Evolutionary conservation across 2,797 vertebrate genomes (phyloP).

Genomic region (Ceyx erithaca): DNA sequence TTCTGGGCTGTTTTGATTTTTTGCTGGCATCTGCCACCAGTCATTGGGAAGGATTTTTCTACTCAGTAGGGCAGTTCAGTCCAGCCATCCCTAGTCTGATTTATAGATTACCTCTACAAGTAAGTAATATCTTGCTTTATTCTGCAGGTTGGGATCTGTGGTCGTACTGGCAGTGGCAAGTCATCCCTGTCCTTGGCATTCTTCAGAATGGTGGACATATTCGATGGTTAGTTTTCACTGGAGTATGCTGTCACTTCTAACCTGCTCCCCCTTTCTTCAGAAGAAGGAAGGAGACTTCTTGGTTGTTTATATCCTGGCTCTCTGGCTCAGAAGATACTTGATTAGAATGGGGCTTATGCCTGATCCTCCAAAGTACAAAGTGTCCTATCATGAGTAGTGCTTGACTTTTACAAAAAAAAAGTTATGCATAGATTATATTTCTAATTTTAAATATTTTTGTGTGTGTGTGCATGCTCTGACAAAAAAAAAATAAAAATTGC

Average conservation of each 20-base stretch:
- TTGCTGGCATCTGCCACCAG: background rate
- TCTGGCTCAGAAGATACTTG: background rate
- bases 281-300: background rate
- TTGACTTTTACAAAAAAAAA: background rate
- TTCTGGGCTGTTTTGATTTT: background rate
- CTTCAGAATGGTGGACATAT: conserved; percentile 99
- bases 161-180: conserved; percentile 96
- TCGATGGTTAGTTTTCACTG: conserved; percentile 87
- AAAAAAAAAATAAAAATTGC: background rate
- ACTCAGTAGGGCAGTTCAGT: background rate
- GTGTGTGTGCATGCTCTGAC: background rate
- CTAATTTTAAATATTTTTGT: background rate
- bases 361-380: background rate
- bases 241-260: background rate
- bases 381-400: background rate
- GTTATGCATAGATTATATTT: background rate
- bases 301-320: background rate
- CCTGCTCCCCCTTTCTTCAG: background rate
- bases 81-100: background rate
- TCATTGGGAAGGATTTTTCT: background rate
- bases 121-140: background rate
- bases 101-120: background rate
- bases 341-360: background rate
- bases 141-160: conserved; percentile 94
- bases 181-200: conserved; percentile 96